phyloP scores from a whole-genome alignment of 2,113 vertebrate species.

The Alces alces region DNA sequence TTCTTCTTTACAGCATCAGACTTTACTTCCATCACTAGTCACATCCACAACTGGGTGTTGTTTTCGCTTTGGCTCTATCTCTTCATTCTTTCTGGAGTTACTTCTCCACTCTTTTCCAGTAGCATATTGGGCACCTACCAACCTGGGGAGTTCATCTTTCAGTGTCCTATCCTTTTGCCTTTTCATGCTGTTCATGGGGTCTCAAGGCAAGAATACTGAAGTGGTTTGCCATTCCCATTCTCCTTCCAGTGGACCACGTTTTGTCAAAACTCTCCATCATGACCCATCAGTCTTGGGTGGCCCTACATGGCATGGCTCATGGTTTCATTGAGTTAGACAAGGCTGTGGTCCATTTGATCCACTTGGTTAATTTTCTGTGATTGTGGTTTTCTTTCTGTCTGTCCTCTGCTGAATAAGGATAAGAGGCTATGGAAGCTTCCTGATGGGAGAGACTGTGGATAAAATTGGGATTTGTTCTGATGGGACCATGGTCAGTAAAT shows the following conservation, averaged over 20 bases:
- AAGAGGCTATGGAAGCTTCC: background rate
- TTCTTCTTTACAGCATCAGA: background rate
- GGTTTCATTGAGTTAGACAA: background rate
- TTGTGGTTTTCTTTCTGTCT: background rate
- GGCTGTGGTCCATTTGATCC: background rate
- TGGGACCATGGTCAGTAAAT: background rate
- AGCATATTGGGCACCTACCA: background rate
- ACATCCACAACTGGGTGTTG: background rate
- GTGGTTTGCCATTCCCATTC: background rate
- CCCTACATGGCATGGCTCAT: background rate
- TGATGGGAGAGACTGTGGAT: background rate
- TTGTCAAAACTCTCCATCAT: background rate
- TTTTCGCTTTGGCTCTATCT: background rate
- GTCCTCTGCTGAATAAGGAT: background rate
- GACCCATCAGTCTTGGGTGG: accelerated
- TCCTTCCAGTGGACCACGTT: background rate
- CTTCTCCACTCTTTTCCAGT: background rate
- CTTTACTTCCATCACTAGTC: background rate
- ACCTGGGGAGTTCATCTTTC: background rate
- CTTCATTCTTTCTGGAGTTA: background rate
- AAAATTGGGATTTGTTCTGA: background rate
- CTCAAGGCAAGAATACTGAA: background rate
- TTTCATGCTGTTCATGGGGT: background rate
- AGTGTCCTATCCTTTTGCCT: background rate
- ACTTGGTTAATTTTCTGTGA: background rate